Evolutionary conservation across 2,113 vertebrate genomes (phyloP).

Genomic region (Stomatorhinus ivindoensis): DNA sequence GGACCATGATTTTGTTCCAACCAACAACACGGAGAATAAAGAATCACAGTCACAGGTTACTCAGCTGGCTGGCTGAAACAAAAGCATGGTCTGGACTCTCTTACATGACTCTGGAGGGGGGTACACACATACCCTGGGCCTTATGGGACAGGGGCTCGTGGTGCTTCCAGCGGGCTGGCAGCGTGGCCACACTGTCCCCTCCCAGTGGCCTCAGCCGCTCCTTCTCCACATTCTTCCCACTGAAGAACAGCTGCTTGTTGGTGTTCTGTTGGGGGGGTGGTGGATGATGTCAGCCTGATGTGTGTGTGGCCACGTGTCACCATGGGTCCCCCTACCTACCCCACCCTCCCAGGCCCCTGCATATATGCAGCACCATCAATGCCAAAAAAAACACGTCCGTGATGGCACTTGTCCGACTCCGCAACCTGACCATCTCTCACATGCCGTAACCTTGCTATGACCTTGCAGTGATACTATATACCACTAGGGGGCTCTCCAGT

Average conservation of each 20-base stretch:
- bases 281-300: neutral
- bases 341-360: neutral
- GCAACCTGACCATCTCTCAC: neutral
- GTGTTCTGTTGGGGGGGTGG: constrained; percentile 54
- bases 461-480: neutral
- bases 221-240: constrained; percentile 58
- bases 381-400: neutral
- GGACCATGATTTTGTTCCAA: neutral
- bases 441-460: neutral
- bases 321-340: neutral
- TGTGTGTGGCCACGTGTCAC: neutral
- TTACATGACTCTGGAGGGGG: neutral
- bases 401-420: neutral
- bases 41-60: neutral
- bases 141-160: constrained; percentile 44
- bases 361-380: neutral
- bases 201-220: constrained; percentile 61
- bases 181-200: constrained; percentile 65
- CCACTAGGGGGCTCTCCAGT: neutral
- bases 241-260: constrained; percentile 65
- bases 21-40: neutral
- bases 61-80: neutral
- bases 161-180: constrained; percentile 87
- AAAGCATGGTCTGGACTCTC: neutral
- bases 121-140: constrained; percentile 54